These are phyloP conservation scores for Neoarius graeffei DNA, from an alignment of 2,113 vertebrate genomes.

Conservation along the genomic window DNA sequence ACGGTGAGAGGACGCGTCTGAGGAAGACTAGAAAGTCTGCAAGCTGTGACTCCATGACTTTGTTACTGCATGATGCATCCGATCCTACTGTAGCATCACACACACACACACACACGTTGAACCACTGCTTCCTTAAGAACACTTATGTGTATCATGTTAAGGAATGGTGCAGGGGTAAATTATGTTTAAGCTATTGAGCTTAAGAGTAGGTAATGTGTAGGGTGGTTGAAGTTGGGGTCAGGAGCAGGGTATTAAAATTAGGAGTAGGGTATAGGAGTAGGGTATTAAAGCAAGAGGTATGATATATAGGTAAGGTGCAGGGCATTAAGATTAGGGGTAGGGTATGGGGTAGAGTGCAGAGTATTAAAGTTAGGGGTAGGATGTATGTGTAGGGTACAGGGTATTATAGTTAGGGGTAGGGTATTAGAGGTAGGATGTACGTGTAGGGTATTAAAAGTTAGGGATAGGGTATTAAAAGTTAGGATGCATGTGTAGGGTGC, in stretches of 20 bases:
- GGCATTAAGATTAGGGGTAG: background rate
- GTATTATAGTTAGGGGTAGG: background rate
- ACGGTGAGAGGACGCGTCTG: conserved; percentile 72
- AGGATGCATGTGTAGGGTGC: background rate
- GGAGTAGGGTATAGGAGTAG: background rate
- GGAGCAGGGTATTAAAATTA: background rate
- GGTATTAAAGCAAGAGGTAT: background rate
- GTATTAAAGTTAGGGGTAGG: background rate
- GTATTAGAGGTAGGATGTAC: background rate
- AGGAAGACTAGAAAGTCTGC: conserved; percentile 80
- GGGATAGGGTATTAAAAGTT: background rate
- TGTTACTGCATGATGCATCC: conserved; percentile 61
- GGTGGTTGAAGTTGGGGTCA: background rate
- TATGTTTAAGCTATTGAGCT: background rate
- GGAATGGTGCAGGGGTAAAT: background rate
- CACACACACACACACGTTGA: background rate
- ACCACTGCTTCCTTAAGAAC: background rate
- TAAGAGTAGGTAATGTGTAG: background rate
- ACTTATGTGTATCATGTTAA: background rate
- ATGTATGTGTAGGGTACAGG: background rate
- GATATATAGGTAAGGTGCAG: background rate
- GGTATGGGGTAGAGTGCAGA: background rate
- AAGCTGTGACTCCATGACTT: conserved; percentile 75
- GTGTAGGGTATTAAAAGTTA: background rate
- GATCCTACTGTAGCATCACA: conserved; percentile 48